Evolutionary conservation across 2,797 vertebrate genomes (phyloP).

Genomic region (Aplochiton taeniatus): DNA sequence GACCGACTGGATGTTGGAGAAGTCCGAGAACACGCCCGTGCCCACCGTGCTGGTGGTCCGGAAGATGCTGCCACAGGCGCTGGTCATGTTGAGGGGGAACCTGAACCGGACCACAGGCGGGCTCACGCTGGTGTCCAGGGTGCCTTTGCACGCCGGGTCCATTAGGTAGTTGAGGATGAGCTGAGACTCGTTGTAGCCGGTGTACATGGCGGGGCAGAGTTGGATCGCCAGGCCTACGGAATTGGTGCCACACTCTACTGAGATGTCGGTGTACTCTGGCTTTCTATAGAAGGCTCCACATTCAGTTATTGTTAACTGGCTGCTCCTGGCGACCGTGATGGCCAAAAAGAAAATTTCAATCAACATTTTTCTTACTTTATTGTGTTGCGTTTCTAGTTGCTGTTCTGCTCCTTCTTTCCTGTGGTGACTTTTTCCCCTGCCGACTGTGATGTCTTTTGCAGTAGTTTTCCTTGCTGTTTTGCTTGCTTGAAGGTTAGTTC

Average conservation of each 20-base stretch:
- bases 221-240: conserved; percentile 60
- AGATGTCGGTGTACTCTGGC: conserved; percentile 68
- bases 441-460: conserved; percentile 11
- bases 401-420: conserved; percentile 25
- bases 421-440: conserved; percentile 13
- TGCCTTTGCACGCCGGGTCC: conserved; percentile 54
- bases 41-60: conserved; percentile 46
- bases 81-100: conserved; percentile 67
- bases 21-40: conserved; percentile 61
- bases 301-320: conserved; percentile 36
- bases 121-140: conserved; percentile 37
- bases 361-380: conserved; percentile 53
- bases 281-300: conserved; percentile 56
- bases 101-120: conserved; percentile 58
- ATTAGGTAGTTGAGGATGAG: conserved; percentile 57
- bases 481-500: conserved; percentile 1
- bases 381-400: conserved; percentile 20
- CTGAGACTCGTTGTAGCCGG: conserved; percentile 65
- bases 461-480: conserved; percentile 31
- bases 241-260: conserved; percentile 71
- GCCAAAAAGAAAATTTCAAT: conserved; percentile 55
- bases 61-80: conserved; percentile 61
- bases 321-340: conserved; percentile 53
- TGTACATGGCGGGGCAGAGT: conserved; percentile 63
- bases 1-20: conserved; percentile 67